Conservation (phyloP, 30 jellyfish, hydroid and myxozoan species). For the Mastigias papua region DNA sequence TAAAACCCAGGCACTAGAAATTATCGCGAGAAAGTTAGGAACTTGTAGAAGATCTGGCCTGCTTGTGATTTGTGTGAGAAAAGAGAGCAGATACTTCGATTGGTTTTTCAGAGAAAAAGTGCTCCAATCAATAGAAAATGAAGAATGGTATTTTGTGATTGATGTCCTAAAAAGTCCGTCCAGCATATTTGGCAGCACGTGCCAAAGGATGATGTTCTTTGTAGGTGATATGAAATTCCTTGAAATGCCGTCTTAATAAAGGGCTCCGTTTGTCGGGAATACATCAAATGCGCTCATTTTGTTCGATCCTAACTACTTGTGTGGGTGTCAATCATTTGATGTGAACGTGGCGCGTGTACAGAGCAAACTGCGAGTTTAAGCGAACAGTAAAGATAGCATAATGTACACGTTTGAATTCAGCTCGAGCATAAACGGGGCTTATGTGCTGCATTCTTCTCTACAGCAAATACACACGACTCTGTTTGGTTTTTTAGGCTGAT, state of each 20-base stretch:
- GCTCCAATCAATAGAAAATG: too few species aligned
- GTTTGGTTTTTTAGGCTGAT: conserved; percentile 16
- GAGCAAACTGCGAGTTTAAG: background rate
- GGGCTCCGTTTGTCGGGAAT: background rate
- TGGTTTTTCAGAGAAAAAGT: too few species aligned
- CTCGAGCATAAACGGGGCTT: conserved; percentile 1
- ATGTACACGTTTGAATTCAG: conserved; percentile 46
- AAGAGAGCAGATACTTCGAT: too few species aligned
- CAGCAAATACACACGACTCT: conserved; percentile 63
- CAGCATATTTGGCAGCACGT: background rate
- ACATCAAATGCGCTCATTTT: conserved; percentile 1
- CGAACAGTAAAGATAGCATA: background rate
- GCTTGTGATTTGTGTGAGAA: too few species aligned
- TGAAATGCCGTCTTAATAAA: background rate
- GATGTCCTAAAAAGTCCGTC: background rate
- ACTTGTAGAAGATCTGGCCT: too few species aligned
- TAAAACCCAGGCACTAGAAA: too few species aligned
- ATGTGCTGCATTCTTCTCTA: conserved; percentile 7
- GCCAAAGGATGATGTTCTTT: background rate
- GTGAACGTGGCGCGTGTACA: conserved; percentile 23
- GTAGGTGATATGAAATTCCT: background rate
- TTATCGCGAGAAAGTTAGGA: too few species aligned
- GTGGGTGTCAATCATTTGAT: background rate
- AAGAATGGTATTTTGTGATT: too few species aligned
- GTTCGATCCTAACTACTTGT: background rate